Evolutionary conservation across 2,113 vertebrate genomes (phyloP).

Genomic region (Fregata magnificens): DNA sequence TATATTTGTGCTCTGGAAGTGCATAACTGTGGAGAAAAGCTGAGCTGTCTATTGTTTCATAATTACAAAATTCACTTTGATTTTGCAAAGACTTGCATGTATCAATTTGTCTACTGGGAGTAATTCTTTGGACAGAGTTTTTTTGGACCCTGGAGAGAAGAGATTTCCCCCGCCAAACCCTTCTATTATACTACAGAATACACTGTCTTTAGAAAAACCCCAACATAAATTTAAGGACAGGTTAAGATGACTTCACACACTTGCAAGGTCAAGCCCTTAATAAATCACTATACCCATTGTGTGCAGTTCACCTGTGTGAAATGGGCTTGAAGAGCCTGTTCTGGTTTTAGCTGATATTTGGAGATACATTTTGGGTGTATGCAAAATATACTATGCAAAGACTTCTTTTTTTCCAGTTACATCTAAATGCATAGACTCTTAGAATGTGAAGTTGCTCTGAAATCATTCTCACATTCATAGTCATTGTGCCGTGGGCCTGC

Average conservation of each 20-base stretch:
- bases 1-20: not conserved
- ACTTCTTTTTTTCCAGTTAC: not conserved
- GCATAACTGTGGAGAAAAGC: not conserved
- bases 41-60: not conserved
- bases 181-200: not conserved
- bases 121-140: not conserved
- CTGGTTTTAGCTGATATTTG: not conserved
- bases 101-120: not conserved
- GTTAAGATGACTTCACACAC: slow-evolving; percentile 32
- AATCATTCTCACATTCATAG: not conserved
- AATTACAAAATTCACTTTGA: not conserved
- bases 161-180: not conserved
- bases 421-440: not conserved
- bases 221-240: slow-evolving; percentile 21
- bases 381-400: not conserved
- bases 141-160: not conserved
- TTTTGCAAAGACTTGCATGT: not conserved
- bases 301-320: slow-evolving; percentile 2
- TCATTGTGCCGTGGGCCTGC: not conserved
- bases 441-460: not conserved
- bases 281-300: not conserved
- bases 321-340: not conserved
- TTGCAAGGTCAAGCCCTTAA: slow-evolving; percentile 37
- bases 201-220: not conserved
- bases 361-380: not conserved